These are phyloP conservation scores for Chelmon rostratus DNA, from an alignment of 2,797 vertebrate genomes.

Conservation along the genomic window DNA sequence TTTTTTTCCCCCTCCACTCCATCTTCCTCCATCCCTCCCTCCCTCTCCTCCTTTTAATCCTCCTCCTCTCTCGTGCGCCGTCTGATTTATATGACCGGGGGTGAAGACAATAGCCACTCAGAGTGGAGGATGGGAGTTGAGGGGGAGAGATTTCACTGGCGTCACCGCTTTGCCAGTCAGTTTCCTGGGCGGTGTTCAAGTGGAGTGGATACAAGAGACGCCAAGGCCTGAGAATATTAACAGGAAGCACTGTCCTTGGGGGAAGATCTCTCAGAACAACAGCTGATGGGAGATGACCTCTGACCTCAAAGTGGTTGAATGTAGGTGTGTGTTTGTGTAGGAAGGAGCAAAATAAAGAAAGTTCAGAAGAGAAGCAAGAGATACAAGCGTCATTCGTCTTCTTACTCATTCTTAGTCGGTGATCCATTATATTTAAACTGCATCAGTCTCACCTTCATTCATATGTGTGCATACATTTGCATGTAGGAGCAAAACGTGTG, in stretches of 20 bases:
- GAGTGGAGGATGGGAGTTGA: constrained; percentile 53
- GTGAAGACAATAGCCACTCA: constrained; percentile 76
- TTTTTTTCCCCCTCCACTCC: constrained; percentile 60
- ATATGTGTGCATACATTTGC: neutral
- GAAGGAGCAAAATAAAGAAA: neutral
- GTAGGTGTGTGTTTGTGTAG: constrained; percentile 7
- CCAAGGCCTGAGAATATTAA: constrained; percentile 47
- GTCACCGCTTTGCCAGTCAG: constrained; percentile 56
- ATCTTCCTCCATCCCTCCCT: constrained; percentile 53
- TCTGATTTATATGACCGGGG: constrained; percentile 77
- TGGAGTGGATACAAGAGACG: constrained; percentile 36
- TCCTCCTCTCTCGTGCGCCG: constrained; percentile 46
- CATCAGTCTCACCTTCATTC: neutral
- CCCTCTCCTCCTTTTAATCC: constrained; percentile 63
- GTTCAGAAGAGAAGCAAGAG: neutral
- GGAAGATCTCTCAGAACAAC: constrained; percentile 49
- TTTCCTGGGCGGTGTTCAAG: constrained; percentile 36
- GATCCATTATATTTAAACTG: neutral
- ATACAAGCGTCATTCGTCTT: neutral
- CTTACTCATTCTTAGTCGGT: neutral
- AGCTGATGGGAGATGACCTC: constrained; percentile 53
- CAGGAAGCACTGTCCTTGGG: constrained; percentile 53
- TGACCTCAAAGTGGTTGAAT: constrained; percentile 36
- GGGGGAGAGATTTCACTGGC: constrained; percentile 62
- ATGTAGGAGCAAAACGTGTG: neutral